These are phyloP conservation scores for Tinea semifulvella DNA, from an alignment of 2,888 invertebrate genomes.

Conservation along the genomic window DNA sequence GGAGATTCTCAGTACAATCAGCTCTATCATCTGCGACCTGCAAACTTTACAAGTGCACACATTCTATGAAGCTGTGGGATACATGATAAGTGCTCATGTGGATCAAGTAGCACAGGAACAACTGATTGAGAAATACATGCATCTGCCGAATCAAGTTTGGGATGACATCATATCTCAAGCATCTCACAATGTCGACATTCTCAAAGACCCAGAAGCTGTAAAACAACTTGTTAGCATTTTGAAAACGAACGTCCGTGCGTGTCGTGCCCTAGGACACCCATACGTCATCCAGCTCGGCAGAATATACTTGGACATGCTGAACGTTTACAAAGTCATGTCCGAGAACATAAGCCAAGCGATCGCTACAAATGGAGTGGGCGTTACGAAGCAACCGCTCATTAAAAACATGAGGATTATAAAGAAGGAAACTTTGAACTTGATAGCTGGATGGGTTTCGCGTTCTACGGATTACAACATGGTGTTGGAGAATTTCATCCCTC, in stretches of 20 bases:
- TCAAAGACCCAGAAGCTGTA: slow-evolving; percentile 96
- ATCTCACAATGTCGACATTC: slow-evolving; percentile 94
- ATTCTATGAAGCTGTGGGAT: slow-evolving; percentile 99
- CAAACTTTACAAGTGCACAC: slow-evolving; percentile 99
- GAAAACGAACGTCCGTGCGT: slow-evolving; percentile 99
- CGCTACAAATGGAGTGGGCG: slow-evolving; percentile 91
- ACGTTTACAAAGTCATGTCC: slow-evolving; percentile 98
- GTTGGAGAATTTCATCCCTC: slow-evolving; percentile 97
- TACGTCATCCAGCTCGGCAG: slow-evolving; percentile 95
- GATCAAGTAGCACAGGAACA: slow-evolving; percentile 92
- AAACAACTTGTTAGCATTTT: slow-evolving; percentile 97
- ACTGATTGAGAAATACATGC: slow-evolving; percentile 97
- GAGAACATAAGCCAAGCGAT: slow-evolving; percentile 96
- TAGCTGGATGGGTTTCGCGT: slow-evolving; percentile 95
- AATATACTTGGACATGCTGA: slow-evolving; percentile 98
- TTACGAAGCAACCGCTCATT: slow-evolving; percentile 97
- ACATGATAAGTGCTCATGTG: slow-evolving; percentile 97
- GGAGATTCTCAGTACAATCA: slow-evolving; percentile 95
- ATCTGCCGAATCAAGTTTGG: slow-evolving; percentile 97
- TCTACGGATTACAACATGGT: slow-evolving; percentile 93
- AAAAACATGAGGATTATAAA: slow-evolving; percentile 99
- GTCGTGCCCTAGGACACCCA: slow-evolving; percentile 95
- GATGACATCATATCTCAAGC: slow-evolving; percentile 98
- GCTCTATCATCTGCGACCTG: slow-evolving; percentile 98
- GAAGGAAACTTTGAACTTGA: slow-evolving; percentile 96